Evolutionary conservation across 2,797 vertebrate species (phyloP), one percentile per base, ranked within the genome.

Genomic region (Alectoris magna): DNA sequence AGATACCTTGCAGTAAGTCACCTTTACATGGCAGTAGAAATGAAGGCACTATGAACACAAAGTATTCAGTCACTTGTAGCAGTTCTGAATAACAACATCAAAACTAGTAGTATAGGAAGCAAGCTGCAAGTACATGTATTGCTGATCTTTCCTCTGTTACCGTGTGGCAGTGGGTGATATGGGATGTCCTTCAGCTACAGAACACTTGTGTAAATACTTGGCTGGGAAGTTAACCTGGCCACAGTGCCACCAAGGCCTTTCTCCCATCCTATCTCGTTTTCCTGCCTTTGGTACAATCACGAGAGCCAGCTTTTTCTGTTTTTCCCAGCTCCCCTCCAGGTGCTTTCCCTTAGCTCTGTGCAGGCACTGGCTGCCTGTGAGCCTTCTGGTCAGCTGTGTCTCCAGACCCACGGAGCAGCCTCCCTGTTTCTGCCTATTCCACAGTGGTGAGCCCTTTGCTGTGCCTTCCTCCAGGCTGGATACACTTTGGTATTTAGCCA

Each of bases 181-280:
- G 55, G 77, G 68, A 49, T 46, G 55, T 92, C 83, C 69, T 78
- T 84, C 67, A 81, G 79, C 85, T 84, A 43, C n/a, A 58, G 62
- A 80, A 58, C 55, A 11, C 69, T 74, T 83, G 70, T 7, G 58
- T 71, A 90, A 92, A 71, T 74, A 68, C 41, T 9, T 41, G 26
- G 38, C 69, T 85, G 7, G n/a, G 85, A 74, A 83, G 87, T 80
- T 51, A 89, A 60, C 75, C 46, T 85, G 68, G n/a, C 38, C 7
- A 0, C 29, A 38, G n/a, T 4, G 2, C 60, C 53, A 70, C 49
- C 24, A 46, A 82, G 72, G 39, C 23, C 36, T 85, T 73, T 34
- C 56, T 79, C 36, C 60, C 62, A 70, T 56, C 34, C 49, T 77
- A 29, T 71, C 62, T 91, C 11, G 11, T 63, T 89, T 79, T 77